Evolutionary conservation across 2,797 vertebrate species (phyloP), one percentile per base, ranked within the genome.

Genomic region (Pipistrellus nathusii): DNA sequence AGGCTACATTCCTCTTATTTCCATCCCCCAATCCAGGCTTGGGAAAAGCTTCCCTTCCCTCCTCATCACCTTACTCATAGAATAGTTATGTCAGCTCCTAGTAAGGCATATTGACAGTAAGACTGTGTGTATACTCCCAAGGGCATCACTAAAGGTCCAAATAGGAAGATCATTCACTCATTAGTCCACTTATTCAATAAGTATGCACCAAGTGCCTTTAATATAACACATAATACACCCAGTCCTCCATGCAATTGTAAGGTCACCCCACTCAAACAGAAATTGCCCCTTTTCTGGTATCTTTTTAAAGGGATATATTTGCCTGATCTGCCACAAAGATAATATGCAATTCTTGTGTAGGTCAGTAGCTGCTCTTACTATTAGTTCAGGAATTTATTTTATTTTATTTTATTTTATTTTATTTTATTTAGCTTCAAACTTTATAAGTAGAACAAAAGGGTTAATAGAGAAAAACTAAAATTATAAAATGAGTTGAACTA

Each of bases 381-480:
- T 83, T 55, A 82, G 77, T 38, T 32, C 1, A 80, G 20, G 21
- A 44, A 9, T 44, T 88, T 89, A 41, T 41, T 41, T 38, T 41
- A 41, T 41, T 41, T 41, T 38, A 44, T 44, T 44, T 88, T 88
- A 94, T 75, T 96, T 23, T 90, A 38, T 38, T 38, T 38, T 38
- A 38, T 38, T 38, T 38, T 38, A 4, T 91, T 91, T 77, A 87
- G 12, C 51, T 90, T 90, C 41, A 92, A 48, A 71, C 2, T 94
- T 85, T 78, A 83, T 75, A 62, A 71, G 23, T 35, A 90, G 30
- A 87, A 59, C 27, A 83, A 77, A 91, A 88, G 25, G 5, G 3
- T 72, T 82, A 94, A 66, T 55, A 59, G 1, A 94, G 32, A 81
- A 86, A 91, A 72, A 32, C 32, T 13, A 53, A 91, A 94, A 93